Conservation (phyloP, 2,113 vertebrate species). For the Monopterus albus region DNA sequence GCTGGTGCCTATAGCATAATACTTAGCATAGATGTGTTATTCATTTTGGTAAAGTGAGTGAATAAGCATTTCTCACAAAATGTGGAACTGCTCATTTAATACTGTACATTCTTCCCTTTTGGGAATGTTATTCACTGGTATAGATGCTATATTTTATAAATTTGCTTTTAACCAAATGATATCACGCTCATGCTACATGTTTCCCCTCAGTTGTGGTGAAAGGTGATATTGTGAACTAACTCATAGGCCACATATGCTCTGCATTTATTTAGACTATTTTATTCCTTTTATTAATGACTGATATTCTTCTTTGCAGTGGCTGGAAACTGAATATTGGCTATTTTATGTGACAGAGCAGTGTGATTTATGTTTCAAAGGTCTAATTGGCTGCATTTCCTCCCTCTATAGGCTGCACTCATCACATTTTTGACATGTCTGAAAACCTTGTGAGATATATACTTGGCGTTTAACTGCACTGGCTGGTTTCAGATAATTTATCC, state of each 20-base stretch:
- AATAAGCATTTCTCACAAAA: background rate
- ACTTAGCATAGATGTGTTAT: background rate
- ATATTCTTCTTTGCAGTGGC: constrained; percentile 41
- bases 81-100: background rate
- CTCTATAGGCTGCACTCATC: constrained; percentile 52
- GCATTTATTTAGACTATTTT: constrained; percentile 35
- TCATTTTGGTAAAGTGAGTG: too few relatives aligned
- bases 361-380: constrained; percentile 76
- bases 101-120: background rate
- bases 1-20: background rate
- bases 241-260: constrained; percentile 5
- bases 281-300: constrained; percentile 46
- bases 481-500: constrained; percentile 70
- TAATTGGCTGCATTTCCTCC: constrained; percentile 69
- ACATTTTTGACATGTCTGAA: constrained; percentile 70
- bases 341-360: constrained; percentile 63
- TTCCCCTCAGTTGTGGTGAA: constrained; percentile 29
- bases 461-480: constrained; percentile 60
- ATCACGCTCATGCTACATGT: constrained; percentile 17
- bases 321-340: constrained; percentile 54
- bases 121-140: background rate
- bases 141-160: background rate
- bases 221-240: constrained; percentile 27
- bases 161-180: constrained; percentile 6
- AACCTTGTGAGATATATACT: constrained; percentile 69